These are phyloP conservation scores for Chascanopsetta lugubris DNA, from an alignment of 2,113 vertebrate species.

Conservation along the genomic window DNA sequence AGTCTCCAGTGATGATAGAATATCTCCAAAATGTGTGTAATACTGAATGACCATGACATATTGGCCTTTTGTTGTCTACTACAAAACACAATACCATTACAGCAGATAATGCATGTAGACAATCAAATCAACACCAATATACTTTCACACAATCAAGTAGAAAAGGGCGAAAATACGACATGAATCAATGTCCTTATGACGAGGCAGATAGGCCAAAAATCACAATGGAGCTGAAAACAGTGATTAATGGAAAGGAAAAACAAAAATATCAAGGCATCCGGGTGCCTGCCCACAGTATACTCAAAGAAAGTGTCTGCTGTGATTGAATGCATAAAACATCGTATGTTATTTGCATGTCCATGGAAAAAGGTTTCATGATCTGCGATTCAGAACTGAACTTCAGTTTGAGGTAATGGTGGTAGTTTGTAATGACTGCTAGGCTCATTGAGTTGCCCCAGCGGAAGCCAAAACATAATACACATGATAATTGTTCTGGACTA, in stretches of 20 bases:
- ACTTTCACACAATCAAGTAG: constrained; percentile 36
- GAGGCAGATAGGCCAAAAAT: constrained; percentile 30
- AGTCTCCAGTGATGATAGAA: constrained; percentile 3
- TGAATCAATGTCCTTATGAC: constrained; percentile 18
- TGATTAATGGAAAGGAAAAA: constrained; percentile 18
- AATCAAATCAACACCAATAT: constrained; percentile 39
- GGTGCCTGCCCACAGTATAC: constrained; percentile 13
- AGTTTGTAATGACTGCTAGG: constrained; percentile 45
- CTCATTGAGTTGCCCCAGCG: constrained; percentile 28
- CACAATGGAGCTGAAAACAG: constrained; percentile 10
- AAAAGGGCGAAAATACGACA: constrained; percentile 39
- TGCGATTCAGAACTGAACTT: constrained; percentile 34
- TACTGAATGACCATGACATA: constrained; percentile 30
- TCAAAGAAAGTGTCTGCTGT: background rate
- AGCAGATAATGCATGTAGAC: constrained; percentile 24
- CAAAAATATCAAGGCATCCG: constrained; percentile 25
- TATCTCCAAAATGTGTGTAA: constrained; percentile 19
- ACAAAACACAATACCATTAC: constrained; percentile 49
- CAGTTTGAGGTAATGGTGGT: constrained; percentile 69
- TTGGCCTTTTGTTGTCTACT: constrained; percentile 31
- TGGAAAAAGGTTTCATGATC: constrained; percentile 11
- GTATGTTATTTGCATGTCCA: constrained; percentile 18
- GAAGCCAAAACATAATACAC: constrained; percentile 60
- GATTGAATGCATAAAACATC: constrained; percentile 26
- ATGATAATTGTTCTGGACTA: constrained; percentile 30